Base-by-base conservation (phyloP, 1,140 invertebrate species). In the Drosophila rhopaloa region DNA sequence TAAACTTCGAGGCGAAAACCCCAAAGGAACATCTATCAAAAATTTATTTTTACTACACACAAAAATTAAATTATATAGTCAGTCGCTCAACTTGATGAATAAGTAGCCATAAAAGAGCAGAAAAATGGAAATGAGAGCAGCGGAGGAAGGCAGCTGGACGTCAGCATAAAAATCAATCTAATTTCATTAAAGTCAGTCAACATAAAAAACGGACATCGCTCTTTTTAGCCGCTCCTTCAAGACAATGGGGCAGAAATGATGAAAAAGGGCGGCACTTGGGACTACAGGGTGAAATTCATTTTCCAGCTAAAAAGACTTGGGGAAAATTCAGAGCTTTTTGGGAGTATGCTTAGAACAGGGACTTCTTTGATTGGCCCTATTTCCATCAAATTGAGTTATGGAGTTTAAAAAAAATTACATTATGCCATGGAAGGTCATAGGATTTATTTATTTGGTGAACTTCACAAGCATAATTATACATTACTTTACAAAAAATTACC, bases 31-130 rank as follows among this genome's bases (percentile, higher is more conserved):
- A 75, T 81, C 82, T 85, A 85, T 86, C 78, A 85, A 85, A 86
- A 79, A 81, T 85, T 54, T 85, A 86, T 86, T 81, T 86, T 81
- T 76, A 85, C 81, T 78, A 78, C 78, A 71, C 58, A 75, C 57
- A 81, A 88, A 84, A 76, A 88, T 85, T 82, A 82, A 85, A 85
- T 85, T 85, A 88, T 85, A 88, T 88, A 82, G 83, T 79, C 83
- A 71, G 83, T 68, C 83, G 79, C 75, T 85, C 79, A 82, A 81
- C 82, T 86, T 86, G 82, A 85, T 86, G 70, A 79, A 85, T 79
- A 85, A 85, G 82, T 86, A 56, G 82, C 82, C 82, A 76, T 85
- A 85, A 85, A 85, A 84, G 70, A 41, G 37, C 19, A 16, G 8
- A 5, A 7, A 58, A 44, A 58, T 67, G 41, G 24, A 73, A 68